phyloP scores from a whole-genome alignment of 2,113 vertebrate species.

The Meriones unguiculatus region DNA sequence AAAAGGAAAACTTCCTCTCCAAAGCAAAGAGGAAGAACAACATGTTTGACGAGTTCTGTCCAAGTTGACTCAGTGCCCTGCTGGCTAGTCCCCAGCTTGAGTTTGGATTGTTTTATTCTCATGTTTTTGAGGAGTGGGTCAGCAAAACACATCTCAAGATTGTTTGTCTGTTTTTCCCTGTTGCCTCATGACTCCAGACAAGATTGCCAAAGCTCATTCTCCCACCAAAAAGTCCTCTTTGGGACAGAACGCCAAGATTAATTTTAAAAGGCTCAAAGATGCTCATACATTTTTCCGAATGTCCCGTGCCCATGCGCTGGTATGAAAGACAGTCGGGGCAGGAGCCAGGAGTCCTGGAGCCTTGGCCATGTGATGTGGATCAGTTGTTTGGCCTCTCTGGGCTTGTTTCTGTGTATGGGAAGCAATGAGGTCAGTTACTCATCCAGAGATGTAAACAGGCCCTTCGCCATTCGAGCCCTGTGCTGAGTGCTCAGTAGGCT shows the following conservation, averaged over 20 bases:
- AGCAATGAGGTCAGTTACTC: not conserved
- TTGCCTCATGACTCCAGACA: constrained; percentile 63
- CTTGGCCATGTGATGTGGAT: not conserved
- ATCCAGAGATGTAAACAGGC: not conserved
- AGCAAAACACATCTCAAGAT: constrained; percentile 65
- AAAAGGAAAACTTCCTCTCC: constrained; percentile 22
- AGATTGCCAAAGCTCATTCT: constrained; percentile 66
- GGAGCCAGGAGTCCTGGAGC: not conserved
- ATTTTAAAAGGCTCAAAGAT: constrained; percentile 31
- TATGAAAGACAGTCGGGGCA: not conserved
- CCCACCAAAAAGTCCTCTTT: constrained; percentile 50
- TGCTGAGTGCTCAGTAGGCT: not conserved
- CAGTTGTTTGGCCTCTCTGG: not conserved
- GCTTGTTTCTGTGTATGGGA: not conserved
- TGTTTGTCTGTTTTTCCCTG: constrained; percentile 58
- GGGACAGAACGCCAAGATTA: constrained; percentile 47
- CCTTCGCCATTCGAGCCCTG: not conserved
- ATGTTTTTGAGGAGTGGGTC: constrained; percentile 63
- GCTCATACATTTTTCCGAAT: not conserved
- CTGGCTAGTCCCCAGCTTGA: constrained; percentile 58
- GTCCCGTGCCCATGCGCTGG: not conserved
- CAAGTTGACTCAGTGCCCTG: constrained; percentile 56
- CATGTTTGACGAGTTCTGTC: not conserved
- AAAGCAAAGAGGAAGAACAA: constrained; percentile 19
- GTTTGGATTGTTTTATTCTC: constrained; percentile 62